These are phyloP conservation scores for Sparidentex hasta DNA, from an alignment of 2,797 vertebrate genomes.

Conservation along the genomic window DNA sequence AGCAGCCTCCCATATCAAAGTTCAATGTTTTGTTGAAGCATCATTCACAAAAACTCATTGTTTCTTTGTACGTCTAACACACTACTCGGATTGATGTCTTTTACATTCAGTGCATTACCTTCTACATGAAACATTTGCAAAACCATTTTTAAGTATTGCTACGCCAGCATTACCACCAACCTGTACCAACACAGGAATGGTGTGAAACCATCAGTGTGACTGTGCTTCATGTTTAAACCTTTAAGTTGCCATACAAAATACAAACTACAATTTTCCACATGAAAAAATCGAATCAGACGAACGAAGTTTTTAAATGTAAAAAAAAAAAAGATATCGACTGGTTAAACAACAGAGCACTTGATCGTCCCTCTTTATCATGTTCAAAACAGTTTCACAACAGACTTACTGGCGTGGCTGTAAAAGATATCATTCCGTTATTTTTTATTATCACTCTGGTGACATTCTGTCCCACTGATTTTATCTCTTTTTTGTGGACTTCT, in stretches of 20 bases:
- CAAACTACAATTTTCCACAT: not conserved
- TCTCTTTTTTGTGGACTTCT: not conserved
- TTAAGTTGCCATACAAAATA: not conserved
- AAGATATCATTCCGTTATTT: slow-evolving; percentile 12
- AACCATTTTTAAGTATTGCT: too few relatives aligned
- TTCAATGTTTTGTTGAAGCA: too few relatives aligned
- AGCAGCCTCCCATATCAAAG: too few relatives aligned
- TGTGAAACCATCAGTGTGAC: too few relatives aligned
- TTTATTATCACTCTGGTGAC: not conserved
- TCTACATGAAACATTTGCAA: too few relatives aligned
- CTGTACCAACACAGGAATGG: too few relatives aligned
- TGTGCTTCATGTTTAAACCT: not conserved
- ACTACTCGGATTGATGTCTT: too few relatives aligned
- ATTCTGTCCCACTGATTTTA: not conserved
- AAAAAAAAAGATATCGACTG: too few relatives aligned
- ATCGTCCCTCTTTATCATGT: not conserved
- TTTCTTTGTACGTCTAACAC: too few relatives aligned
- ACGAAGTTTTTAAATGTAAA: not conserved
- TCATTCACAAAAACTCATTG: too few relatives aligned
- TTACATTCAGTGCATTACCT: too few relatives aligned
- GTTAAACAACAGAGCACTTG: not conserved
- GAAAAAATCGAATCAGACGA: not conserved
- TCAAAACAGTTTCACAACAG: not conserved
- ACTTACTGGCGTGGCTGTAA: not conserved
- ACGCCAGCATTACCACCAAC: too few relatives aligned